Base-by-base conservation (phyloP, 2,113 vertebrate genomes). In the Heteronetta atricapilla region DNA sequence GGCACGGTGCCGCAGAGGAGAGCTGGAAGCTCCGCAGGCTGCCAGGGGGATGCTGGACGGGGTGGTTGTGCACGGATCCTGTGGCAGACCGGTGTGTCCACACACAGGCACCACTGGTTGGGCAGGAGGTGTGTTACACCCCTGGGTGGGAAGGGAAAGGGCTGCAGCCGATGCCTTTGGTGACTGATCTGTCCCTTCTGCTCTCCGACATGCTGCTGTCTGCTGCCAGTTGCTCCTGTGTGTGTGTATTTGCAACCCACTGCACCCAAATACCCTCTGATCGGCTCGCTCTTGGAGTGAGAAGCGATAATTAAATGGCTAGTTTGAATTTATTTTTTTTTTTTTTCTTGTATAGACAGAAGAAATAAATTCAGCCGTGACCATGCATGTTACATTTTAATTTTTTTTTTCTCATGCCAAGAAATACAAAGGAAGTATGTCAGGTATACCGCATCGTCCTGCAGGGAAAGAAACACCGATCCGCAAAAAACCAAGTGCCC, bases 321-420 rank as follows among this genome's bases (percentile, higher is more conserved):
- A 64, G 28, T 56, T 67, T 18, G 48, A 36, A 8, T 48, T 19
- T 36, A 23, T 0, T 1, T 8, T 33, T 38, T 67, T 38, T 70
- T n/a, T n/a, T 69, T 53, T 14, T 7, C 88, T 86, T 42, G 31
- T 90, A 82, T 66, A 67, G 55, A 97, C 90, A 96, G 95, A 96
- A 91, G 77, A 96, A 96, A 93, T 85, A 38, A 78, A 44, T 70
- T 66, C 29, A 80, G 46, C 62, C 93, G 85, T 97, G 97, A 98
- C 97, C 98, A 97, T 98, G 98, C 98, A 97, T 97, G 97, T 97
- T 98, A 98, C 98, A 97, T 94, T 99, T 99, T 99, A 99, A 99
- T 99, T 96, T 97, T 97, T 97, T 97, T 97, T 97, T 98, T 98
- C 98, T 98, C 99, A 99, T 99, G 99, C 99, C 97, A 98, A 98